Percentiles rank a stretch among this genome's conserved stretches.
phyloP scores from a whole-genome alignment of 2,113 vertebrate species.

The Formicarius rufipectus region DNA sequence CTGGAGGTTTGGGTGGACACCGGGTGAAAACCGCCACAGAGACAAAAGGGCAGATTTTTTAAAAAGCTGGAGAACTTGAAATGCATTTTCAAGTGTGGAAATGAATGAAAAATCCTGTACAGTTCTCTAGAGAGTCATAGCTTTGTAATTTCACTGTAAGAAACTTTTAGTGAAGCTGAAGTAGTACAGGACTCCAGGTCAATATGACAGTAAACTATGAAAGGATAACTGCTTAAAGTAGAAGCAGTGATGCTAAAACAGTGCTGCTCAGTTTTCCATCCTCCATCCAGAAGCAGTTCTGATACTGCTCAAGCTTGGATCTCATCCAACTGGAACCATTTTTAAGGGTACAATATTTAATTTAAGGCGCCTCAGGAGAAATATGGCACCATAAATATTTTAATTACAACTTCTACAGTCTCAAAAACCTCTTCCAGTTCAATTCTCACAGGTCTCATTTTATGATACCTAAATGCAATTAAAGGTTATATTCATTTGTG shows the following conservation, averaged over 20 bases:
- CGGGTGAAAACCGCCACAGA: no score
- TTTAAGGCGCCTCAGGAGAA: neutral
- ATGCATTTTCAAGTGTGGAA: neutral
- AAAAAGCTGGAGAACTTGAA: neutral
- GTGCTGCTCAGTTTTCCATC: neutral
- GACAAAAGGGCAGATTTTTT: neutral
- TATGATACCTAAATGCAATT: neutral
- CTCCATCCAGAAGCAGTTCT: neutral
- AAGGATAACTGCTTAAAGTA: neutral
- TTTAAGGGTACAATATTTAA: neutral
- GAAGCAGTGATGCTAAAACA: neutral
- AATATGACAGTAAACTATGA: neutral
- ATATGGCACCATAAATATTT: neutral
- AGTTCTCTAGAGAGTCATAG: neutral
- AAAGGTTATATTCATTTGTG: neutral
- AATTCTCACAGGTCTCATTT: neutral
- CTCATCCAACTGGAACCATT: neutral
- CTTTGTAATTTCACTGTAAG: neutral
- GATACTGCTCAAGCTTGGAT: neutral
- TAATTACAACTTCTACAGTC: neutral
- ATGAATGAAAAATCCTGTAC: neutral
- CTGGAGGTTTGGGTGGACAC: no score
- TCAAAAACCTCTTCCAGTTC: neutral
- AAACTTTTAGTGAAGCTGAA: neutral
- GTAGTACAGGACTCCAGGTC: neutral